Conservation (phyloP, 2,113 vertebrate species). For the Spheniscus mendiculus region DNA sequence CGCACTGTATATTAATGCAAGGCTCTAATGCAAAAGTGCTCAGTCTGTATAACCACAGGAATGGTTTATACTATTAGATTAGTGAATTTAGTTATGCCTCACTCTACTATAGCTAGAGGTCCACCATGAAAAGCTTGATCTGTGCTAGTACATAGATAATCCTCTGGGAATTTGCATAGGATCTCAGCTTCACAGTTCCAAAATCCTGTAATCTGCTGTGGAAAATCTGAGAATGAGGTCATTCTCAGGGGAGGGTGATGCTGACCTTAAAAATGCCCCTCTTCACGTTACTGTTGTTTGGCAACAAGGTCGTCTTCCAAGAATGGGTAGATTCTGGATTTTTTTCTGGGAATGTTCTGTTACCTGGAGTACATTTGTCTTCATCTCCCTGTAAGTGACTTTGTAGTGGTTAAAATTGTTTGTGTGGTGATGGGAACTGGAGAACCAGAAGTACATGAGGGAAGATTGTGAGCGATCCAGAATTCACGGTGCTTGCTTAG, state of each 20-base stretch:
- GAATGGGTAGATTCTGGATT: background rate
- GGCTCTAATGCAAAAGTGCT: background rate
- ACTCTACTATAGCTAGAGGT: background rate
- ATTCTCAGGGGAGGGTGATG: background rate
- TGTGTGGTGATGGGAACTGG: background rate
- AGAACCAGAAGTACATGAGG: background rate
- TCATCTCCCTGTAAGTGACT: background rate
- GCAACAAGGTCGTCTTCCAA: background rate
- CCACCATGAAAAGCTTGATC: background rate
- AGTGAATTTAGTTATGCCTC: background rate
- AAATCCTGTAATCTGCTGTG: background rate
- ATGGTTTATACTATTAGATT: background rate
- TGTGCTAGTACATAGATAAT: background rate
- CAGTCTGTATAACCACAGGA: background rate
- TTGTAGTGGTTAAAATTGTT: background rate
- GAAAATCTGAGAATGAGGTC: background rate
- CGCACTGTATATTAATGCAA: background rate
- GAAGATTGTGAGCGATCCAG: background rate
- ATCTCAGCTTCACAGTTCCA: background rate
- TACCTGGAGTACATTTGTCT: background rate
- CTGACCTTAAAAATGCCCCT: background rate
- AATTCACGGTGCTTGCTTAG: background rate
- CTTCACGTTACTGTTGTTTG: background rate
- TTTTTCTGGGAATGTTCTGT: background rate
- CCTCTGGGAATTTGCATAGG: background rate